Base-by-base conservation (phyloP, 35 echinoderm and acorn worm genomes). In the Eucidaris tribuloides region DNA sequence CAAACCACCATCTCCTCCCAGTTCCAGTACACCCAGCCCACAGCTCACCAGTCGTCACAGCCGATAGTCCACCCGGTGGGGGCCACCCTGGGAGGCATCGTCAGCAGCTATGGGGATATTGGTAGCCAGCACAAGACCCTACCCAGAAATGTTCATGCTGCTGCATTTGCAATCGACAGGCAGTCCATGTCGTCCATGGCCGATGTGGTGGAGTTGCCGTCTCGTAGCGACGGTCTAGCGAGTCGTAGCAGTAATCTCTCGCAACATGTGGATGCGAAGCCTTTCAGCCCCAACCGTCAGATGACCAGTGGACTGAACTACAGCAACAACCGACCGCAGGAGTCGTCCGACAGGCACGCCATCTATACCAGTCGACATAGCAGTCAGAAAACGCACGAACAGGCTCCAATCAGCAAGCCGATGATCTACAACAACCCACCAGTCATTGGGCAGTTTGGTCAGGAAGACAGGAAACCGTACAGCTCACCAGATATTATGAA, bases 211-310 rank as follows among this genome's bases (percentile, higher is more conserved):
- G 70, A 76, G 70, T 41, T 74, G 68, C 68, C 46, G 22, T 71
- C 62, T 36, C 61, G 45, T 5, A 84, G 62, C 27, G 39, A 46
- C n/a, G 54, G 76, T 4, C 85, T 62, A 1, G 86, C 32, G 49
- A 87, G 54, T 15, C 45, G 56, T 14, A 80, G 91, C 35, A 88
- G 91, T 62, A 82, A 89, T 65, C 86, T 94, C 43, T 85, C 86
- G 28, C 82, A 90, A 25, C 92, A 94, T 89, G 86, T 88, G 3
- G 92, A 94, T 58, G 92, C 92, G 6, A 94, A 94, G 38, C 92
- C 92, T 29, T 94, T 94, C 71, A 94, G 88, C 36, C 92, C 92
- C 5, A 88, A 88, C 25, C 66, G 85, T 25, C 80, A 65, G 60
- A 43, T 74, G 79, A 62, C 7, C 82, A 89, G 79, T 44, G 46